phyloP scores from a whole-genome alignment of 2,797 vertebrate species.

The Basileuterus tristriatus region DNA sequence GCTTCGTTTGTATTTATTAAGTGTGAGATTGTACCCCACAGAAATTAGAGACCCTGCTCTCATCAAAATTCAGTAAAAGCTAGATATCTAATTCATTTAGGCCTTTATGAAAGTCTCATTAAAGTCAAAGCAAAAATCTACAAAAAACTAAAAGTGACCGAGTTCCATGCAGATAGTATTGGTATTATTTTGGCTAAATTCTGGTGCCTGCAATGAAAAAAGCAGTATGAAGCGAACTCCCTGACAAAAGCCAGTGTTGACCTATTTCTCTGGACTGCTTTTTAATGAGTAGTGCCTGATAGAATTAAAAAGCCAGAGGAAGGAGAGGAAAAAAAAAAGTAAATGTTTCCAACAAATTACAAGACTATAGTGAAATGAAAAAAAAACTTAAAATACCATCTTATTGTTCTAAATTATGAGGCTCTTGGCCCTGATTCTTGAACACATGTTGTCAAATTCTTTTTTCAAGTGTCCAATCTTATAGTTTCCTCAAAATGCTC shows the following conservation, averaged over 20 bases:
- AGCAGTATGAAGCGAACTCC: neutral
- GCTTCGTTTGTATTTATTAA: neutral
- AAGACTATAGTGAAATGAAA: neutral
- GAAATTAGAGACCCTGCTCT: neutral
- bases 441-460: neutral
- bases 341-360: neutral
- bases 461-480: neutral
- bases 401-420: neutral
- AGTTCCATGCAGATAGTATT: neutral
- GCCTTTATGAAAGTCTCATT: neutral
- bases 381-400: neutral
- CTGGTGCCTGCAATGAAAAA: neutral
- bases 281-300: neutral
- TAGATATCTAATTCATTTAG: neutral
- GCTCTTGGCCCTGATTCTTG: neutral
- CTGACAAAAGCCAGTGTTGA: neutral
- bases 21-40: fast-evolving
- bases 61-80: neutral
- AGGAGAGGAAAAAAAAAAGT: neutral
- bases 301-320: neutral
- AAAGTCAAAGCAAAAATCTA: neutral
- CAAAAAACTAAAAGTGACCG: neutral
- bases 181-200: neutral
- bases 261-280: neutral
- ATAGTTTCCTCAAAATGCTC: neutral